Evolutionary conservation across 1,140 invertebrate species (phyloP), one percentile per base, ranked within the genome.

Genomic region (Calycopis cecrops): DNA sequence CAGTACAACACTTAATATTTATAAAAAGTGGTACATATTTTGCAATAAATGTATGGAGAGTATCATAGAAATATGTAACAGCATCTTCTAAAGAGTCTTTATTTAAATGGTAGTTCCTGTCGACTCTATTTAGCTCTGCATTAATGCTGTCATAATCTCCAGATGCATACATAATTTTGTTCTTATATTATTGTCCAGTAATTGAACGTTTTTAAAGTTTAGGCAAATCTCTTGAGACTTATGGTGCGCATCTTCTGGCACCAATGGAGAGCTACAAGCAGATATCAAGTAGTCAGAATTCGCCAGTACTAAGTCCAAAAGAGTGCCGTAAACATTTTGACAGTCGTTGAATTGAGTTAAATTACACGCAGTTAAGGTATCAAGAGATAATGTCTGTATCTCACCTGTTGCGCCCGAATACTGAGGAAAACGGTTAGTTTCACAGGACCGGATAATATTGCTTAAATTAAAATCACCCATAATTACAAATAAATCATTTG

Each of bases 291-390:
- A 11, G 10, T 44, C 40, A 12, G 9, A 33, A 16, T 58, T 58
- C 37, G 35, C 52, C 4, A 58, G 44, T 0, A 58, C 51, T 9
- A 38, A 48, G 12, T 58, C 49, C 7, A 52, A 18, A 28, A 58
- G 40, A 34, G 42, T 58, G 10, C 12, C 9, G 34, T 58, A 35
- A 3, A 9, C n/a, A 48, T 52, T 58, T 16, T 28, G 28, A 28
- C 14, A 14, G 12, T 35, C 33, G 21, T 52, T 58, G 38, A 47
- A 58, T 48, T 58, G 56, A 10, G 33, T 48, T 4, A 58, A 40
- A n/a, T 58, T 52, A 48, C 56, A 58, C n/a, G 48, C 42, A 4
- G 50, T 10, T 8, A 58, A 35, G 9, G 50, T 52, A 48, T 58
- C 50, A 28, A 58, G 51, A 12, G 52, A 58, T 12, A 38, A 52